Evolutionary conservation across 2,113 vertebrate species (phyloP).

Genomic region (Anolis carolinensis): DNA sequence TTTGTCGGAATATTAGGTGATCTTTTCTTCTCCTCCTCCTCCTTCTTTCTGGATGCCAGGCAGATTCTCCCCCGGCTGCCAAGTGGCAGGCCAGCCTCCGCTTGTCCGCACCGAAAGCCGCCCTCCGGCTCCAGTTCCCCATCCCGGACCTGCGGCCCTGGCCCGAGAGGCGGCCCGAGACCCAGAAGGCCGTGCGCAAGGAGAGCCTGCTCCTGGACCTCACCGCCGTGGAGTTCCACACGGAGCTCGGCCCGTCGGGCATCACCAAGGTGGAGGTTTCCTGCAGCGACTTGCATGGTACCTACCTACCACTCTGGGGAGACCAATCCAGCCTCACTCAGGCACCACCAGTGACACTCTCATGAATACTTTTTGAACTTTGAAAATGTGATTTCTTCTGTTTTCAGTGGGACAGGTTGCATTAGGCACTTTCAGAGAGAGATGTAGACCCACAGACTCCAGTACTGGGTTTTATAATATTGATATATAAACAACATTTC

Average conservation of each 20-base stretch:
- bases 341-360: too few species aligned
- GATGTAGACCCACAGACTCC: too few species aligned
- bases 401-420: too few species aligned
- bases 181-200: conserved; percentile 75
- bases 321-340: too few species aligned
- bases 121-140: conserved; percentile 84
- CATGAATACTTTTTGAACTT: too few species aligned
- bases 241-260: conserved; percentile 76
- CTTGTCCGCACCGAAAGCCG: conserved; percentile 79
- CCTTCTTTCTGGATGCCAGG: conserved; percentile 36
- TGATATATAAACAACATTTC: too few species aligned
- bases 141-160: conserved; percentile 84
- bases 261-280: conserved; percentile 80
- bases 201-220: conserved; percentile 85
- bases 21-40: not conserved
- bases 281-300: conserved; percentile 88
- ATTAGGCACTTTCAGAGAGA: too few species aligned
- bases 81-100: conserved; percentile 57
- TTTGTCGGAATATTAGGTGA: too few species aligned
- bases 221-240: conserved; percentile 79
- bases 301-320: not conserved
- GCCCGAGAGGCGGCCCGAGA: conserved; percentile 75
- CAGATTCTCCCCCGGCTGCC: conserved; percentile 32
- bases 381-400: too few species aligned
- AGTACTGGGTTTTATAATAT: too few species aligned